Percentiles rank a stretch among this genome's conserved stretches.
These are phyloP conservation scores for Mycogona germanica DNA, from an alignment of 2,888 invertebrate genomes.

Conservation along the genomic window DNA sequence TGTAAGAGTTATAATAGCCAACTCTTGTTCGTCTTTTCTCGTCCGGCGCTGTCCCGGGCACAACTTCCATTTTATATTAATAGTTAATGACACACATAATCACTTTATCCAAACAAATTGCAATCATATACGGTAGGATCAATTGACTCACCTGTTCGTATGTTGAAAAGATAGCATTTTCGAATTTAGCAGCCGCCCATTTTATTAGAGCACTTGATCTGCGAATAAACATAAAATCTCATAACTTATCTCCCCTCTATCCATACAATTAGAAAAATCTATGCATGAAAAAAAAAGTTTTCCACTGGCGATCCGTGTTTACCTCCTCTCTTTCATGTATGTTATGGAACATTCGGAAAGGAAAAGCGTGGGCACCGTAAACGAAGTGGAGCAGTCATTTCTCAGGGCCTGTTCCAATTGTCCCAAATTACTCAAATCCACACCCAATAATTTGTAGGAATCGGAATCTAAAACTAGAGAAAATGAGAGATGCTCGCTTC, in stretches of 20 bases:
- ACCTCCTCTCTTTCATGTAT: constrained; percentile 29
- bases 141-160: constrained; percentile 37
- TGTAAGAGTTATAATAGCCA: no score
- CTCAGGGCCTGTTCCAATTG: constrained; percentile 25
- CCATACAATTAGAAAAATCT: background rate
- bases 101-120: no score
- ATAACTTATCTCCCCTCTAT: no score
- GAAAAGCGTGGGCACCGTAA: constrained; percentile 31
- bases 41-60: no score
- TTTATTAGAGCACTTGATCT: constrained; percentile 29
- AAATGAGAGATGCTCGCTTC: no score
- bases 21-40: no score
- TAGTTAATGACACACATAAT: no score
- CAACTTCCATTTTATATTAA: no score
- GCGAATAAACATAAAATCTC: no score
- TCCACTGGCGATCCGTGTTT: constrained; percentile 19
- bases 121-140: no score
- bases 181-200: constrained; percentile 34
- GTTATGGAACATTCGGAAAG: constrained; percentile 35
- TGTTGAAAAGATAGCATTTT: constrained; percentile 33
- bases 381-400: constrained; percentile 27
- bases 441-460: constrained; percentile 26
- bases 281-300: background rate
- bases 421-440: constrained; percentile 29
- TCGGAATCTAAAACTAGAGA: background rate